Percentiles rank a stretch among this genome's conserved stretches.
These are phyloP conservation scores for Podarcis raffonei DNA, from an alignment of 2,113 vertebrate genomes.

Conservation along the genomic window DNA sequence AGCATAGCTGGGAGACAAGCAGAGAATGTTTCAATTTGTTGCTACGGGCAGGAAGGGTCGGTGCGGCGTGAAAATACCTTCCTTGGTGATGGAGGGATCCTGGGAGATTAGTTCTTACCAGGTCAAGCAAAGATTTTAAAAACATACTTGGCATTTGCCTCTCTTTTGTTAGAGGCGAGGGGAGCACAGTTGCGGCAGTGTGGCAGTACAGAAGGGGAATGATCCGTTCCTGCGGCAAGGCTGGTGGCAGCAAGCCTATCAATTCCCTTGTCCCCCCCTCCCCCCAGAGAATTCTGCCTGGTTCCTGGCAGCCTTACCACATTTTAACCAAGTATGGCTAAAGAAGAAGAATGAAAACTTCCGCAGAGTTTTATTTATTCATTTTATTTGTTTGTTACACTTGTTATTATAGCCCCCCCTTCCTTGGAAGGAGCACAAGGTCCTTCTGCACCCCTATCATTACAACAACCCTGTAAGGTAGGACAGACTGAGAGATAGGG, in stretches of 20 bases:
- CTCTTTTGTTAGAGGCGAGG: background rate
- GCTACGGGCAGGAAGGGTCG: background rate
- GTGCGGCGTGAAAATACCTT: background rate
- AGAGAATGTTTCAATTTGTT: slow-evolving; percentile 16
- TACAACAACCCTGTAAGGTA: too few species aligned
- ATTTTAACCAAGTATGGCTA: background rate
- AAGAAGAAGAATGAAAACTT: background rate
- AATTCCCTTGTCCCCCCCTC: background rate
- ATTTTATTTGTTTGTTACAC: too few species aligned
- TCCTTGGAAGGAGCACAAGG: too few species aligned
- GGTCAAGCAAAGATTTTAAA: background rate
- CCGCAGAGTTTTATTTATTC: background rate
- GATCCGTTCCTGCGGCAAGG: background rate
- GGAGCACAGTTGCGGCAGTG: background rate
- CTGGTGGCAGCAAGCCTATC: background rate
- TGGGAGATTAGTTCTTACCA: background rate
- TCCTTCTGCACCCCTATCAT: too few species aligned
- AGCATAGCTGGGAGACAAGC: background rate
- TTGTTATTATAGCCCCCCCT: too few species aligned
- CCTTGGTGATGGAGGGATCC: background rate
- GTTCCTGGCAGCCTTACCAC: background rate
- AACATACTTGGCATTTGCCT: background rate
- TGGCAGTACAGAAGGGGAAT: too few species aligned
- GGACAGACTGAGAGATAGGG: too few species aligned
- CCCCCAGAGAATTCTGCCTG: background rate